These are phyloP conservation scores for Spodoptera frugiperda DNA, from an alignment of 1,140 invertebrate genomes.

Conservation along the genomic window DNA sequence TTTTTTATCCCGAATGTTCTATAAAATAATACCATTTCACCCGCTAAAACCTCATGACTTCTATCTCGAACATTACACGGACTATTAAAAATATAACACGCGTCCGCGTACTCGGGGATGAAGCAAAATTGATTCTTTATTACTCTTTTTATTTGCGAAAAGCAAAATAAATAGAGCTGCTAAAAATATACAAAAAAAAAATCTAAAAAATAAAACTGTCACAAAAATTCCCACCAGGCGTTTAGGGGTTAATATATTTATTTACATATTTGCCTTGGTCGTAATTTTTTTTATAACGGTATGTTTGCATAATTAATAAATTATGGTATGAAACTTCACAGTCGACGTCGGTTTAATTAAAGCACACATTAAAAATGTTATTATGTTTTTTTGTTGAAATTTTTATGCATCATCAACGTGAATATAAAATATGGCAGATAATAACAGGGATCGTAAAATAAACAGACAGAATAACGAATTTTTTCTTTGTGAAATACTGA, in stretches of 20 bases:
- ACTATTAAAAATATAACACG: slow-evolving; percentile 40
- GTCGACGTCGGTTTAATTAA: not conserved
- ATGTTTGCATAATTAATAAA: slow-evolving; percentile 15
- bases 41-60: slow-evolving; percentile 9
- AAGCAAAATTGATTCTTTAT: slow-evolving; percentile 40
- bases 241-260: slow-evolving; percentile 27
- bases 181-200: too few species aligned
- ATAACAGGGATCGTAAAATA: too few species aligned
- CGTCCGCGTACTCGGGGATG: slow-evolving; percentile 9
- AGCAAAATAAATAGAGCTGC: not conserved
- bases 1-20: too few species aligned
- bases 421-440: too few species aligned
- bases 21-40: not conserved
- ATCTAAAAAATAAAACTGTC: too few species aligned
- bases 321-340: not conserved
- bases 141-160: slow-evolving; percentile 8
- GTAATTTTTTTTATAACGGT: slow-evolving; percentile 27
- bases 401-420: not conserved
- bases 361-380: slow-evolving; percentile 4
- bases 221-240: not conserved
- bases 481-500: too few species aligned
- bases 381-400: not conserved
- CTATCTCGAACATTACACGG: not conserved
- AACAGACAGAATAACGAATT: too few species aligned
- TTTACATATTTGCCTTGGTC: slow-evolving; percentile 21